phyloP scores from a whole-genome alignment of 2,113 vertebrate species.

The Epinephelus moara region DNA sequence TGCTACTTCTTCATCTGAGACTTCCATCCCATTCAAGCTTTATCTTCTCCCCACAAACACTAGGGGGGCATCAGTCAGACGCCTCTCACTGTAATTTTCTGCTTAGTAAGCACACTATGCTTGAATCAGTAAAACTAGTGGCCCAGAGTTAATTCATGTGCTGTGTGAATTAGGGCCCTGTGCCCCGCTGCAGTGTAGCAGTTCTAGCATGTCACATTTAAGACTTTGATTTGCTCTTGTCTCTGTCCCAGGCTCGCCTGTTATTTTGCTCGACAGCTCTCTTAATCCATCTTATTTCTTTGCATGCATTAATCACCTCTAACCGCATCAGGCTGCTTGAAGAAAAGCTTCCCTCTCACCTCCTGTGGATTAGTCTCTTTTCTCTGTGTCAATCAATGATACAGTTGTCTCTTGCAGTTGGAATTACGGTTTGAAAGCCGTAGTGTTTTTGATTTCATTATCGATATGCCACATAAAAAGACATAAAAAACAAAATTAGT shows the following conservation, averaged over 20 bases:
- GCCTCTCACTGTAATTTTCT: constrained; percentile 54
- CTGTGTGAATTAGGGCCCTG: constrained; percentile 67
- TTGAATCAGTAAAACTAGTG: constrained; percentile 47
- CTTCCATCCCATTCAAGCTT: constrained; percentile 1
- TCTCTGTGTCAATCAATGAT: constrained; percentile 44
- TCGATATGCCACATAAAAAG: background rate
- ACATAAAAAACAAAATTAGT: background rate
- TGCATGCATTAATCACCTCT: constrained; percentile 66
- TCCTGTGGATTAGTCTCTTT: constrained; percentile 58
- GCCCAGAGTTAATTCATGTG: constrained; percentile 72
- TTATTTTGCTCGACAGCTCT: constrained; percentile 54
- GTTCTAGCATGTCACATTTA: constrained; percentile 18
- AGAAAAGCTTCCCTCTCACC: constrained; percentile 42
- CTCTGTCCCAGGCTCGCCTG: constrained; percentile 30
- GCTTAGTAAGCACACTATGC: constrained; percentile 30
- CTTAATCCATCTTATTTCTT: constrained; percentile 64
- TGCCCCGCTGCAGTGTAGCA: background rate
- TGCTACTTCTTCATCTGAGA: background rate
- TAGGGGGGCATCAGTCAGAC: constrained; percentile 58
- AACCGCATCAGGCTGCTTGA: constrained; percentile 45
- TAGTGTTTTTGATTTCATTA: constrained; percentile 12
- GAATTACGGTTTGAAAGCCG: background rate
- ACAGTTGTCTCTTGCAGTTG: constrained; percentile 38
- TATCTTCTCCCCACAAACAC: constrained; percentile 52
- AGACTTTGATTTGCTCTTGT: constrained; percentile 70